phyloP scores from a whole-genome alignment of 2,797 vertebrate species.

The Microctenopoma lineatum region DNA sequence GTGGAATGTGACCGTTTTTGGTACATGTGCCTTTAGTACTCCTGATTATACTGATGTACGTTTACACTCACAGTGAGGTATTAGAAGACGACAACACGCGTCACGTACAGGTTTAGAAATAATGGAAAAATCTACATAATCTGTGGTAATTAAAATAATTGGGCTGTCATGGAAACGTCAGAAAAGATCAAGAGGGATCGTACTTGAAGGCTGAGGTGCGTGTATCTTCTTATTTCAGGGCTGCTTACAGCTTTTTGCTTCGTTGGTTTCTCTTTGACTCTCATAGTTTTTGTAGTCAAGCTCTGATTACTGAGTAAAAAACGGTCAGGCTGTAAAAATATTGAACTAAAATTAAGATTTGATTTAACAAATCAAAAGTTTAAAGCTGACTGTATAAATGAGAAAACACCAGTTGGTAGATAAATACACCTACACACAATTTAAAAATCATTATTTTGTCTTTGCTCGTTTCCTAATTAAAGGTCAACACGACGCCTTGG shows the following conservation, averaged over 20 bases:
- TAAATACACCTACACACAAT: conserved; percentile 50
- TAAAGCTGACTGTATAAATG: conserved; percentile 4
- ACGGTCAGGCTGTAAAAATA: not conserved
- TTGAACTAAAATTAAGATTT: conserved; percentile 2
- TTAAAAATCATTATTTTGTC: conserved; percentile 18
- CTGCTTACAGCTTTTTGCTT: not conserved
- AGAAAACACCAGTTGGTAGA: conserved; percentile 21
- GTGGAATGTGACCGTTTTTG: too few relatives aligned
- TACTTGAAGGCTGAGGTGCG: not conserved
- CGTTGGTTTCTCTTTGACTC: not conserved
- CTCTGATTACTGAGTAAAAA: not conserved
- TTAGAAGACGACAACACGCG: not conserved
- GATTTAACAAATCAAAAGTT: not conserved
- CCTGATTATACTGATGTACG: too few relatives aligned
- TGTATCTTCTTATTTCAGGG: not conserved
- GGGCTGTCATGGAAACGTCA: conserved; percentile 36
- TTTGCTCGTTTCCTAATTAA: conserved; percentile 34
- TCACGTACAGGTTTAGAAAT: conserved; percentile 7
- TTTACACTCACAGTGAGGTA: too few relatives aligned
- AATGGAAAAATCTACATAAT: conserved; percentile 20
- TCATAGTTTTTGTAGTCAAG: not conserved
- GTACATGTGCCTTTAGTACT: too few relatives aligned
- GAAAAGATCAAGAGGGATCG: conserved; percentile 20
- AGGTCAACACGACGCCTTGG: conserved; percentile 17
- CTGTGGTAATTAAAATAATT: conserved; percentile 10